phyloP scores from a whole-genome alignment of 1,140 invertebrate species.

The Macrotrachela quadricornifera region DNA sequence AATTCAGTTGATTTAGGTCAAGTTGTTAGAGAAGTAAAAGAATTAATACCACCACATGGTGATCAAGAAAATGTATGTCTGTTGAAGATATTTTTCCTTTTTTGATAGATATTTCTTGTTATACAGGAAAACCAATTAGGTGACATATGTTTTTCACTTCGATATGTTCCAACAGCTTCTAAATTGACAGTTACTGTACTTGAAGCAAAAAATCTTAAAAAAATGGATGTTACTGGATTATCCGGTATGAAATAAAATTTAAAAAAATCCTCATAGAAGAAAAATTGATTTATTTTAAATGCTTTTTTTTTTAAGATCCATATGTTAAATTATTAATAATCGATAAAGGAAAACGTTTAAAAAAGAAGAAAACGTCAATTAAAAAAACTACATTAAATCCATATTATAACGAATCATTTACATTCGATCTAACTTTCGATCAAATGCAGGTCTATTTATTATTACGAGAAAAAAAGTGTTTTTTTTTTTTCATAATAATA shows the following conservation, averaged over 20 bases:
- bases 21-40: constrained; percentile 96
- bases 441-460: constrained; percentile 70
- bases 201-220: constrained; percentile 96
- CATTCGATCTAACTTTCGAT: constrained; percentile 99
- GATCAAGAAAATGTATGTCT: constrained; percentile 77
- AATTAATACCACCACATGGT: constrained; percentile 84
- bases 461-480: not conserved
- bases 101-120: not conserved
- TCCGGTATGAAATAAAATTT: constrained; percentile 44
- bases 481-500: constrained; percentile 2
- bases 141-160: constrained; percentile 94
- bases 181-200: constrained; percentile 95
- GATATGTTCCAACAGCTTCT: constrained; percentile 91
- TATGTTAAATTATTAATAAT: constrained; percentile 99
- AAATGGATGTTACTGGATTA: constrained; percentile 96
- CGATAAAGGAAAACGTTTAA: constrained; percentile 95
- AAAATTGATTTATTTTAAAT: too few relatives aligned
- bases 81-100: constrained; percentile 13
- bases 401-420: constrained; percentile 99
- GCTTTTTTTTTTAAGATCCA: constrained; percentile 48
- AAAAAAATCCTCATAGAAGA: too few relatives aligned
- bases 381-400: constrained; percentile 99
- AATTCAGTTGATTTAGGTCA: constrained; percentile 92
- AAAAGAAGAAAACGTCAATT: constrained; percentile 99
- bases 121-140: constrained; percentile 67